Conservation (phyloP, 2,113 vertebrate species). For the Podilymbus podiceps region DNA sequence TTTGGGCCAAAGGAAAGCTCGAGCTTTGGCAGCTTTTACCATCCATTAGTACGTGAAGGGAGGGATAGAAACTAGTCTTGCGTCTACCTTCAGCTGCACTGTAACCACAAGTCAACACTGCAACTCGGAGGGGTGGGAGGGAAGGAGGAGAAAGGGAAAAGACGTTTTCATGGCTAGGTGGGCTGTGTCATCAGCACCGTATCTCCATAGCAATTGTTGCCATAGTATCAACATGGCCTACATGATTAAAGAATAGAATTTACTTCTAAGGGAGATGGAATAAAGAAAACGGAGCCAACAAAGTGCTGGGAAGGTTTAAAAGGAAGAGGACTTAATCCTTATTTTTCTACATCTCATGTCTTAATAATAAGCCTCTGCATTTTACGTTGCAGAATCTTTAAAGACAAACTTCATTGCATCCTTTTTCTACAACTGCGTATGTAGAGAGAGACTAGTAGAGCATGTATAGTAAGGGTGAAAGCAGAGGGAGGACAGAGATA, state of each 20-base stretch:
- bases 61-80: background rate
- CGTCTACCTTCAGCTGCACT: background rate
- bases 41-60: background rate
- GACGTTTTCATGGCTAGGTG: background rate
- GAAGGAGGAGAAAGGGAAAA: background rate
- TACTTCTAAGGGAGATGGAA: background rate
- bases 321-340: background rate
- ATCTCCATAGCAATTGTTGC: conserved; percentile 50
- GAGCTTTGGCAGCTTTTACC: background rate
- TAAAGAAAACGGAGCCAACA: background rate
- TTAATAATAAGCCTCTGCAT: background rate
- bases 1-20: background rate
- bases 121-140: background rate
- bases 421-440: background rate
- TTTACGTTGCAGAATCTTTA: background rate
- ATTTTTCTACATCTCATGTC: background rate
- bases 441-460: background rate
- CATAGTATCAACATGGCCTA: background rate
- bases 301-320: background rate
- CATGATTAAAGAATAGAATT: background rate
- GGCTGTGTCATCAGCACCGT: background rate
- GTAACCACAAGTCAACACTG: background rate
- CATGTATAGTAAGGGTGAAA: background rate
- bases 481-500: background rate
- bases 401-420: background rate